Percentiles rank a stretch among this genome's conserved stretches.
phyloP scores from a whole-genome alignment of 2,113 vertebrate genomes.

The Saguinus imperator region DNA sequence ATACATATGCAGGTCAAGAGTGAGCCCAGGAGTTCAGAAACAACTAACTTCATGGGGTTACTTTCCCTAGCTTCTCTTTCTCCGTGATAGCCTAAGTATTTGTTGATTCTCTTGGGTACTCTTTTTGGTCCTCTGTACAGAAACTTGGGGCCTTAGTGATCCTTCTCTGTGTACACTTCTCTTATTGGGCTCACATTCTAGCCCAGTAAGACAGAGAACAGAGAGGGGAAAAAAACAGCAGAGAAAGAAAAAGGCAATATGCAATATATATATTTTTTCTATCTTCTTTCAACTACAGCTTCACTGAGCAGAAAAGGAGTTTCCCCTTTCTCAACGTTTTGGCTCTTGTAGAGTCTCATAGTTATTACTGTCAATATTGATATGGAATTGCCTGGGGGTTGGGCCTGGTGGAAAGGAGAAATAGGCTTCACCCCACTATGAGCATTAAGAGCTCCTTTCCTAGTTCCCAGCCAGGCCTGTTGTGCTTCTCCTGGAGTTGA shows the following conservation, averaged over 20 bases:
- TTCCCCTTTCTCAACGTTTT: background rate
- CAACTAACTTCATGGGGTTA: background rate
- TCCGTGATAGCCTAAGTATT: background rate
- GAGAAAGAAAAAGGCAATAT: too few species aligned
- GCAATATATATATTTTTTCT: background rate
- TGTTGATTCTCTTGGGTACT: background rate
- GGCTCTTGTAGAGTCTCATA: background rate
- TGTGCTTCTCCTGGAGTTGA: background rate
- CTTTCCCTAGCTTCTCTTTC: background rate
- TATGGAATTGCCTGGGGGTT: background rate
- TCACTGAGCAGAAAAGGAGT: background rate
- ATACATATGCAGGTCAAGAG: background rate
- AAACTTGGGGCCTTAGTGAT: background rate
- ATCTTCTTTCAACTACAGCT: background rate
- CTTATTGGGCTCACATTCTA: background rate
- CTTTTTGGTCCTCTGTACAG: background rate
- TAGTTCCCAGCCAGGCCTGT: background rate
- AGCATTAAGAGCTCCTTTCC: background rate
- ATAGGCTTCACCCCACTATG: background rate
- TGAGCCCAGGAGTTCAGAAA: background rate
- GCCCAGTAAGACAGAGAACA: background rate
- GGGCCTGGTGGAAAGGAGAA: background rate
- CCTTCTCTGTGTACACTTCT: background rate
- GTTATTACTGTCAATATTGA: background rate
- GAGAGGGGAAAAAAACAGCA: background rate